Evolutionary conservation across 2,888 invertebrate genomes (phyloP), one percentile per base, ranked within the genome.

Genomic region (Ophion ellenae): DNA sequence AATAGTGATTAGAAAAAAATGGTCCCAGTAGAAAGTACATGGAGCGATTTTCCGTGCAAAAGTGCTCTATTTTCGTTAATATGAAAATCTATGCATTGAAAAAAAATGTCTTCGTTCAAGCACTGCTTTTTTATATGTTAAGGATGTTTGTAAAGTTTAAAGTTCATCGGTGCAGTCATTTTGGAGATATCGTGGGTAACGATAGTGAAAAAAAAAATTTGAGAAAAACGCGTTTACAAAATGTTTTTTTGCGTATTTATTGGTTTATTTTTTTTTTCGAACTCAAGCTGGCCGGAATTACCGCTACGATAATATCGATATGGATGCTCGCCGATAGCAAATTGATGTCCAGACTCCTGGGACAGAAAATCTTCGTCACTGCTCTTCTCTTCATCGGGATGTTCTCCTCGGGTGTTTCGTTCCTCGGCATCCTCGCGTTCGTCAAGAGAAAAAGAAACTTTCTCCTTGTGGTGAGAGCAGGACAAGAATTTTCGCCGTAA

Each of bases 291-390:
- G 88, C 91, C 81, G 92, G 92, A 36, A 87, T 90, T 32, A 86
- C 87, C 14, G 89, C 90, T 1, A 64, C 89, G 2, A 87, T 90
- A 73, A 89, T 87, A 67, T 91, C 91, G 3, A 78, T 88, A 24
- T 92, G 91, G 92, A 89, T 90, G 88, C 66, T 92, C 28, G 80
- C 88, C 0, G 90, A 91, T 70, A 84, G 74, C 17, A 88, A 89
- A 85, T 86, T 92, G 47, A 91, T 90, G 90, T 90, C 90, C 0
- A 88, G 90, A 81, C 81, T 92, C 2, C 81, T 90, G 5, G 91
- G 91, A 9, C 91, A 91, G 63, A 88, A 87, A 69, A 45, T 90
- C 2, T 91, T 90, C 66, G 84, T 90, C 5, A 89, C 87, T 7
- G 87, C 88, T 59, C 75, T 92, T 45, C 81, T 92, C 0, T 83